Base-by-base conservation (phyloP, 2,113 vertebrate genomes). In the Pseudopodoces humilis region DNA sequence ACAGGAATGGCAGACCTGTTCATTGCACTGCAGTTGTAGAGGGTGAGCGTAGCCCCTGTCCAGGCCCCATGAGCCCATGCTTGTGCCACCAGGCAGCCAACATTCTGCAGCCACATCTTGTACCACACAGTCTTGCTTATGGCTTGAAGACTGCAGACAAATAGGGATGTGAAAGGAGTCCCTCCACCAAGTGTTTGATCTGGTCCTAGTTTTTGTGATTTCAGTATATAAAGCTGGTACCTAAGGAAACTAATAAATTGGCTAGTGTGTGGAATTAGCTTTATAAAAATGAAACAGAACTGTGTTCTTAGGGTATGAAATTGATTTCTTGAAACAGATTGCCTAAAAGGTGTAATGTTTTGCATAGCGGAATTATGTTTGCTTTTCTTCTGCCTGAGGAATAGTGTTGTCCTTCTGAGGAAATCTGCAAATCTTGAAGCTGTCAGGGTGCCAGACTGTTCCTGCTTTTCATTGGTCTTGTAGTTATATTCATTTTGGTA, bases 1-100 rank as follows among this genome's bases (percentile, higher is more conserved):
- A 93, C 90, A 94, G 94, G 93, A 97, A 94, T 93, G 92, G 86
- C 93, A 94, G 86, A 71, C 39, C 37, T 53, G 49, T 74, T 86
- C 75, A 33, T 64, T 86, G 82, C 21, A 24, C 49, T 93, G 85
- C 70, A 70, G 65, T 2, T 58, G 17, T 8, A 39, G 53, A 44
- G 80, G 31, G 59, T 15, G 39, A 44, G 82, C 15, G 1, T 9
- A 58, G 78, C 59, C 62, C 39, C 13, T 18, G 14, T 9, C 62
- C 86, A 37, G 49, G 58, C 55, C 37, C 65, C 18, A 1, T 35
- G 50, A 49, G 23, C 3, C 41, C 0, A 0, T 21, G 50, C 43
- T 58, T 58, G 12, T 52, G n/a, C 52, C 74, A 7, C 25, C 10
- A 47, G 52, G 33, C 64, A 64, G 8, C 30, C 53, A 22, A 0